Base-by-base conservation (phyloP, 2,797 vertebrate genomes). In the Gephyroberyx darwinii region DNA sequence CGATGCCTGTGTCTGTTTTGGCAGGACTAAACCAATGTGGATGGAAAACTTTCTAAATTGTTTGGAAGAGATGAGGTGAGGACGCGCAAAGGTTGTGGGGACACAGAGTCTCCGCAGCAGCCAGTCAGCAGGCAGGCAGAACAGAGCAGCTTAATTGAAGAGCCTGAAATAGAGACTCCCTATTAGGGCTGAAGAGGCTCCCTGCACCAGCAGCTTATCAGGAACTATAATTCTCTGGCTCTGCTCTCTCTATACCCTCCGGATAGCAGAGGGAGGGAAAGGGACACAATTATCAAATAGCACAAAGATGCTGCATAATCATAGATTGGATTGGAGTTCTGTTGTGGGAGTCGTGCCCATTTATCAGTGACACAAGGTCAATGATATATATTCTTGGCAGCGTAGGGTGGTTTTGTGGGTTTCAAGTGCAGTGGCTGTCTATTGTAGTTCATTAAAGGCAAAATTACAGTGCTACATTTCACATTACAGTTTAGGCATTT, bases 131-230 rank as follows among this genome's bases (percentile, higher is more conserved):
- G 66, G 78, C 68, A 31, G 68, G 57, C 71, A 71, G 81, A 85
- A 57, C 61, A 56, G 77, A 86, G 80, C 55, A 60, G 67, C 82
- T 85, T 90, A 90, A 91, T 90, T 91, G 89, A 88, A 82, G 78
- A 86, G 64, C 87, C 85, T 89, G 87, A 91, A 90, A 91, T 89
- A 90, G 88, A 88, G 88, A 69, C 62, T 81, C 71, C 88, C 80
- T 83, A 89, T 86, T 86, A 85, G 75, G 69, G 71, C 80, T 87
- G 74, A 71, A 75, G 81, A 88, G 82, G 62, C 80, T 83, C 70
- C 71, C 78, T 55, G 56, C 72, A 63, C 75, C 68, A 71, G 76
- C 76, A 74, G 72, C 80, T 84, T 67, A 80, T 86, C 81, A 84
- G 60, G 71, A 84, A 67, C 31, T 48, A 75, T 66, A 54, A 65